Conservation (phyloP, 2,888 invertebrate species). For the Bombylius discolor region DNA sequence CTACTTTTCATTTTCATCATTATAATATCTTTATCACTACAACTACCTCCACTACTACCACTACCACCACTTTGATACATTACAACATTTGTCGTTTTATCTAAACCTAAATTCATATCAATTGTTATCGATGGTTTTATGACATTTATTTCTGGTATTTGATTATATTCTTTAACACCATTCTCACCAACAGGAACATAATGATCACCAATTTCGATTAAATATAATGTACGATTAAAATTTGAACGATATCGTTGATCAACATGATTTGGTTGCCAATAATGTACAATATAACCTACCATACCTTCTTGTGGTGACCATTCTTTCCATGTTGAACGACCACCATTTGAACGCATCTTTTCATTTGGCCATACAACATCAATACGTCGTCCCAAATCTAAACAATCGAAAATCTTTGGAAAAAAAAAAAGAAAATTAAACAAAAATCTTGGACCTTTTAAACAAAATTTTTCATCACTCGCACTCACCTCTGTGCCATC, state of each 20-base stretch:
- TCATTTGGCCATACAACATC: conserved; percentile 96
- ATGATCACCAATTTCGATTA: conserved; percentile 85
- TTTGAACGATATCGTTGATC: conserved; percentile 79
- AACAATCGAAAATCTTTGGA: conserved; percentile 68
- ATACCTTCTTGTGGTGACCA: conserved; percentile 86
- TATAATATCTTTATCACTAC: neutral
- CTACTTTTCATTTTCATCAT: neutral
- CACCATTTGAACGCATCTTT: conserved; percentile 72
- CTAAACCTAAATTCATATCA: neutral
- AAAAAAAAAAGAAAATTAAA: neutral
- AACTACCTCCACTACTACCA: neutral
- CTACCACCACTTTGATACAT: neutral
- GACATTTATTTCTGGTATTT: conserved; percentile 22
- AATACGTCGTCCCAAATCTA: conserved; percentile 78
- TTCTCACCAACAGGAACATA: conserved; percentile 87
- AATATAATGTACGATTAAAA: conserved; percentile 79
- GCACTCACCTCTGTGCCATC: conserved; percentile 32
- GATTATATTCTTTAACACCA: conserved; percentile 53
- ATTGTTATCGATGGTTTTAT: neutral
- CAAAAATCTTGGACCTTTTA: neutral
- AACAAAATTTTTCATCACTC: neutral
- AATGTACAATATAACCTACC: conserved; percentile 88
- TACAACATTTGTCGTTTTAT: neutral
- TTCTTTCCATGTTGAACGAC: conserved; percentile 75
- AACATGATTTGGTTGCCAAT: conserved; percentile 87